Evolutionary conservation across 2,797 vertebrate species (phyloP), one percentile per base, ranked within the genome.

Genomic region (Glyptemys insculpta): DNA sequence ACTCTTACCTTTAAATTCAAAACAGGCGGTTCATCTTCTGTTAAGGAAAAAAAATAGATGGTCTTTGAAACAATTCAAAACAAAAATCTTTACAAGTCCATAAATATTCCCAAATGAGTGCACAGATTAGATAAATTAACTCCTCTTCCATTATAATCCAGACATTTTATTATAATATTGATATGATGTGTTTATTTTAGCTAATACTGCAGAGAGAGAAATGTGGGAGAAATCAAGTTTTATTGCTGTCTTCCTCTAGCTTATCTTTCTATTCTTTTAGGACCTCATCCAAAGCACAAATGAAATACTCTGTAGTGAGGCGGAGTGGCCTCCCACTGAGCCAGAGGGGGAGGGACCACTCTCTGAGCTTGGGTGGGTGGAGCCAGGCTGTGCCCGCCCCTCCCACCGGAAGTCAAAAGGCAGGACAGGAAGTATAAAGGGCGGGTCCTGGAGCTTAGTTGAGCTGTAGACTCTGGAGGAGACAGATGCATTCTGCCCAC

Each of bases 1-100:
- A 80, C 16, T 50, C 97, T 97, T 98, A 98, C 98, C 98, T 98
- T 97, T 95, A 97, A 85, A 96, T 93, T 97, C 89, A 91, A 93
- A 94, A 81, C 74, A 87, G 62, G 80, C 79, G 47, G 44, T 79
- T 95, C 95, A 78, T 81, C 87, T 94, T 95, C 98, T 98, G 93
- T 81, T 97, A 86, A 95, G 96, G 56, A 95, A 96, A 96, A 94
- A 95, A 72, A 50, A 27, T 1, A 96, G 57, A 89, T 85, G 62
- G 25, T 53, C 6, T 89, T 83, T 91, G n/a, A 82, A 74, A 62
- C 31, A 85, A 78, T 86, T 79, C 81, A 83, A 89, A 57, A 3
- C 27, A 78, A 54, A 94, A 62, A n/a, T 8, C 65, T 82, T 59
- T 65, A 0, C 19, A 86, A 79, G 16, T 50, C 79, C 9, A 1